Conservation (phyloP, 2,797 vertebrate genomes). For the Crypturellus tataupa region DNA sequence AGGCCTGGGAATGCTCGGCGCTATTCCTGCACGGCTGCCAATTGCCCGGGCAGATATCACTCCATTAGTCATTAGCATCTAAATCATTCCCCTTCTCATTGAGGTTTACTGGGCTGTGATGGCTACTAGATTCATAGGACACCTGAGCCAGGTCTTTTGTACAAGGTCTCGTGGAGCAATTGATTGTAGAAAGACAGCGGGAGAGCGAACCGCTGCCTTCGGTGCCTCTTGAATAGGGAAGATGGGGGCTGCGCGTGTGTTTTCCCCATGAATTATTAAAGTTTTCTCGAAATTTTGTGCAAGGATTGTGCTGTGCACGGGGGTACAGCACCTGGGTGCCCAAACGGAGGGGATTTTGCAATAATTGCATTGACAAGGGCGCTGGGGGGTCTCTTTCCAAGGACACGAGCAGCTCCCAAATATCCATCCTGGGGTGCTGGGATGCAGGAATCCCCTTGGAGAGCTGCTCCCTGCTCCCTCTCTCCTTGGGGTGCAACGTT, state of each 20-base stretch:
- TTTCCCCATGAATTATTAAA: slow-evolving; percentile 36
- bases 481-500: neutral
- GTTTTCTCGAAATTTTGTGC: neutral
- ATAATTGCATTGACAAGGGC: neutral
- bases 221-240: slow-evolving; percentile 42
- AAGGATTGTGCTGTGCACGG: neutral
- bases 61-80: slow-evolving; percentile 75
- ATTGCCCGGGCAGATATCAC: slow-evolving; percentile 59
- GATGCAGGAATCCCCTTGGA: neutral
- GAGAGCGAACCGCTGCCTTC: slow-evolving; percentile 58
- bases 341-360: neutral
- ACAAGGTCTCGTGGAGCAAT: slow-evolving; percentile 69
- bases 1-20: slow-evolving; percentile 34
- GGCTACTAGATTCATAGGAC: slow-evolving; percentile 70
- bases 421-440: neutral
- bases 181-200: slow-evolving; percentile 69
- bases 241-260: slow-evolving; percentile 26
- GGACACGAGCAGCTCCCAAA: rapidly evolving
- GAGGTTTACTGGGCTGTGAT: slow-evolving; percentile 74
- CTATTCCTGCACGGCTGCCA: slow-evolving; percentile 45
- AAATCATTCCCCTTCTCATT: slow-evolving; percentile 72
- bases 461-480: neutral
- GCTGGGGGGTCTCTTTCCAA: neutral
- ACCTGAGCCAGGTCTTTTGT: slow-evolving; percentile 73
- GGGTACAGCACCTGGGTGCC: neutral